These are phyloP conservation scores for Epistrophe grossulariae DNA, from an alignment of 2,888 invertebrate genomes.

Conservation along the genomic window DNA sequence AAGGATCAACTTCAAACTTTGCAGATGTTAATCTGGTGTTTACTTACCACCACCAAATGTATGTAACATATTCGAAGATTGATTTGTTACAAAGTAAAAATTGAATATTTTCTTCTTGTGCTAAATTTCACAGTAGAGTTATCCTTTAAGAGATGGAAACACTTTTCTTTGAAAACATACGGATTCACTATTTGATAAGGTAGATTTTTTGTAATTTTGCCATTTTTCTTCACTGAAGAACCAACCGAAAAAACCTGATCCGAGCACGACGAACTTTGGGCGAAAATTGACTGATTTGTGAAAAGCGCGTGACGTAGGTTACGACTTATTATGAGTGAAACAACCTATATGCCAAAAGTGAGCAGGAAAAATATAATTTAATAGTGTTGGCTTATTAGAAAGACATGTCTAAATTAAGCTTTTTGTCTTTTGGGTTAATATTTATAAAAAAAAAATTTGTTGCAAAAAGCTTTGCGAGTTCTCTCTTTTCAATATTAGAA, in stretches of 20 bases:
- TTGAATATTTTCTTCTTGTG: not conserved
- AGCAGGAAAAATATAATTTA: conserved; percentile 50
- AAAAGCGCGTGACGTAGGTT: conserved; percentile 66
- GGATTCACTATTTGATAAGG: conserved; percentile 42
- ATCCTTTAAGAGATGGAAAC: conserved; percentile 16
- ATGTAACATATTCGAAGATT: conserved; percentile 72
- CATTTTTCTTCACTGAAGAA: conserved; percentile 41
- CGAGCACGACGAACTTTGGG: conserved; percentile 55
- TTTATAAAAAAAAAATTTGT: conserved; percentile 21
- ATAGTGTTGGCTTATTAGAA: not conserved
- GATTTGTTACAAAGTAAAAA: conserved; percentile 46
- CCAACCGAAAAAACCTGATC: conserved; percentile 42
- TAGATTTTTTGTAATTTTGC: conserved; percentile 33
- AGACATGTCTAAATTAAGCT: not conserved
- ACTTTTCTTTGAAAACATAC: conserved; percentile 19
- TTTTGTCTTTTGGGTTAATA: conserved; percentile 35
- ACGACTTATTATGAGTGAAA: conserved; percentile 45
- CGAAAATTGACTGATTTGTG: conserved; percentile 59
- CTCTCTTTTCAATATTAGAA: conserved; percentile 37
- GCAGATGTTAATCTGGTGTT: conserved; percentile 14
- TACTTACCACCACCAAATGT: conserved; percentile 71
- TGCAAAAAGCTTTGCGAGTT: conserved; percentile 12
- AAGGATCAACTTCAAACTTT: not conserved
- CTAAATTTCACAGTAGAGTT: not conserved
- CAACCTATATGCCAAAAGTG: conserved; percentile 39